Evolutionary conservation across 2,888 invertebrate genomes (phyloP), one percentile per base, ranked within the genome.

Genomic region (Tyria jacobaeae): DNA sequence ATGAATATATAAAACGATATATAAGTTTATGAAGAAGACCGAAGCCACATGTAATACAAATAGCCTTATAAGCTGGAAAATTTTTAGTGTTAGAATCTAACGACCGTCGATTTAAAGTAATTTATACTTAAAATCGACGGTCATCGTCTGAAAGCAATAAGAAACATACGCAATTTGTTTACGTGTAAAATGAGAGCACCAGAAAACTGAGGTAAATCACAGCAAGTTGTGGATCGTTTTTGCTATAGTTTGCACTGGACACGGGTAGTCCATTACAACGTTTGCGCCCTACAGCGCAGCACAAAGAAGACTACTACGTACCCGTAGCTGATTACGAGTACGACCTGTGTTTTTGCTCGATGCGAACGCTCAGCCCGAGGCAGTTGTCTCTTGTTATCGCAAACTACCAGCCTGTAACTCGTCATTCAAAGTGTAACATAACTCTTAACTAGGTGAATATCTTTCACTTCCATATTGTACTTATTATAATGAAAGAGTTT

Each of bases 181-280:
- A 41, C 17, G 17, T 53, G 15, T 25, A 37, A 53, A 53, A 53
- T 25, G 53, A n/a, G 10, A 39, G 2, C 25, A 39, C 14, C 39
- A 51, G 3, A 24, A 25, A 53, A 54, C 65, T 52, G 14, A 39
- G 50, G 48, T 59, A 65, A 65, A 68, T 68, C 57, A 62, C 25
- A 62, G 60, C 49, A 60, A 35, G 57, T 59, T 68, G 57, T 54
- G 57, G 65, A 62, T 66, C 57, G 79, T 79, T 84, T 81, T 85
- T 83, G 81, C 74, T 49, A 73, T 73, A 77, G 79, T 82, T 84
- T 78, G 78, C 74, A 66, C 74, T 80, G 68, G 81, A 78, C 81
- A 85, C 79, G 80, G 79, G 75, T 80, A 82, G 89, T 90, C 86
- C 80, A 88, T 89, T 89, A 87, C 74, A 69, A 71, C 70, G 74